Base-by-base conservation (phyloP, 2,113 vertebrate species). In the Pollachius pollachius region DNA sequence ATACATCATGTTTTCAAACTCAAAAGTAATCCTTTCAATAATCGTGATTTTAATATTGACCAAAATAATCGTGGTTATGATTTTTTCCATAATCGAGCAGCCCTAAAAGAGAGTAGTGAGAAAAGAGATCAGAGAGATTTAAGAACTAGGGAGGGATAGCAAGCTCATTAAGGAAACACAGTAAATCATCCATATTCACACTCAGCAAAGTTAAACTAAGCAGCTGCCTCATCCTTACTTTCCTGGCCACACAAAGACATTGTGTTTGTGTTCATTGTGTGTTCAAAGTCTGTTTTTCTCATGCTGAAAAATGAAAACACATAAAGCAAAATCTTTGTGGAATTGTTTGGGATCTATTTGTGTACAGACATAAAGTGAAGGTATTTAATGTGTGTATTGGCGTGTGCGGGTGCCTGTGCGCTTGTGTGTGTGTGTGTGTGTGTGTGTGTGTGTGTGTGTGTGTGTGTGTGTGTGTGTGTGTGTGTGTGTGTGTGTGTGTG, bases 131-230 rank as follows among this genome's bases (percentile, higher is more conserved):
- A 82, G 72, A 83, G 66, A 77, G 64, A 75, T 1, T 34, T 56
- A 68, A 59, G 68, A 23, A 34, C 2, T 19, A 64, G 41, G 75
- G 71, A 66, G 19, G 18, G 67, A 75, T 2, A 62, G 25, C 57
- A 0, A 75, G 67, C 81, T 85, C 81, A 81, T 88, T 84, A 87
- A 69, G 77, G 62, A 76, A 73, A 78, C 0, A 41, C 63, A 52
- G 52, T 25, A 54, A 70, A 77, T 82, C 69, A 85, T 81, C 69
- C 74, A 77, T 78, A 83, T 85, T 83, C 77, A 81, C 21, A 64
- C 76, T 0, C 41, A 48, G 41, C 76, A 68, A 23, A 64, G 54
- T 57, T 48, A 48, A 57, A 16, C 15, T 57, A 7, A 17, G 54
- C 54, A 13, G 41, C 41, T 13, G 54, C 15, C 54, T 3, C 12